Percentiles rank a stretch among this genome's conserved stretches.
Evolutionary conservation across 2,797 vertebrate species (phyloP).

Genomic region (Silurus aristotelis): DNA sequence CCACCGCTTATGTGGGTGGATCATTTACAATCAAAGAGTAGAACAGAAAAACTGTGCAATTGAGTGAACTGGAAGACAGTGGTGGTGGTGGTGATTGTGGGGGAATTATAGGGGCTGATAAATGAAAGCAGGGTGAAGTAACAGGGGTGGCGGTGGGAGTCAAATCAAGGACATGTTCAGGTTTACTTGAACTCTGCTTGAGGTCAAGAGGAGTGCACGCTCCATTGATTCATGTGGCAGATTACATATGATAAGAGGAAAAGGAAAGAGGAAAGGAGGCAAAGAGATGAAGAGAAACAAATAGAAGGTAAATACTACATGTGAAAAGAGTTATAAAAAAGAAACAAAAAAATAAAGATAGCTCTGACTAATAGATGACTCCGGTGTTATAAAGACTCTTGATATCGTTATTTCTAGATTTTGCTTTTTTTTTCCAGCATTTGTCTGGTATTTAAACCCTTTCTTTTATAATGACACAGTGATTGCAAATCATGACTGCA

Average conservation of each 20-base stretch:
- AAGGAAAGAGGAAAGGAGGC: conserved; percentile 25
- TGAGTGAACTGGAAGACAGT: conserved; percentile 5
- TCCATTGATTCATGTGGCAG: conserved; percentile 43
- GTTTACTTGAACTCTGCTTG: conserved; percentile 54
- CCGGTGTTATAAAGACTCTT: background rate
- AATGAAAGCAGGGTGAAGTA: conserved; percentile 35
- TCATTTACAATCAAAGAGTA: background rate
- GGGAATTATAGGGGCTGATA: conserved; percentile 38
- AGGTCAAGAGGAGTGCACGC: conserved; percentile 49
- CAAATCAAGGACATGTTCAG: conserved; percentile 49
- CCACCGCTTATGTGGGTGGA: conserved; percentile 2
- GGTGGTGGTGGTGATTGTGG: background rate
- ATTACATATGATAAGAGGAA: conserved; percentile 48
- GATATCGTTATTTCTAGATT: background rate
- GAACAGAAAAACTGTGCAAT: conserved; percentile 16
- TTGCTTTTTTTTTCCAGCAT: background rate
- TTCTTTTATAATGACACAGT: background rate
- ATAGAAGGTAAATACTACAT: conserved; percentile 30
- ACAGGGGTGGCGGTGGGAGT: conserved; percentile 41
- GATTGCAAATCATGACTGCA: background rate
- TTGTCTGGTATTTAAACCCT: background rate
- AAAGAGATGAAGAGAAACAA: conserved; percentile 30
- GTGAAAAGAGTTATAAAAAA: background rate
- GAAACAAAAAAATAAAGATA: conserved; percentile 15
- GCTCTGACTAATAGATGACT: conserved; percentile 2